Conservation (phyloP, 2,797 vertebrate genomes). For the Scomberomorus guttatus region DNA sequence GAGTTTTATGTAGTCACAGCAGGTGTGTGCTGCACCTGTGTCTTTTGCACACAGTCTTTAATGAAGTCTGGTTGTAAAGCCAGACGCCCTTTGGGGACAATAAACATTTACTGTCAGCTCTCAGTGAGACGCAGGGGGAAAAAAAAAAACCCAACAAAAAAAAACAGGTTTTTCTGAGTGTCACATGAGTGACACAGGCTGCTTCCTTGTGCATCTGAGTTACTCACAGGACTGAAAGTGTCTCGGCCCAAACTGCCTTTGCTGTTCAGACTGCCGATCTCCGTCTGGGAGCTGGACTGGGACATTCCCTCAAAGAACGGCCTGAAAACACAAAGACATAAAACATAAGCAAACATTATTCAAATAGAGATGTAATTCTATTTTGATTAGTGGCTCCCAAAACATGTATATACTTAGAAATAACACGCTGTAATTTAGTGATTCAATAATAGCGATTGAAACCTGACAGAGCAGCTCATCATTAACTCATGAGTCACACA, state of each 20-base stretch:
- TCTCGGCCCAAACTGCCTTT: slow-evolving; percentile 95
- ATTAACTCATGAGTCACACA: not conserved
- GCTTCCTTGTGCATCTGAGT: not conserved
- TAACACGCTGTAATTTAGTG: too few relatives aligned
- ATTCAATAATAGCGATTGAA: too few relatives aligned
- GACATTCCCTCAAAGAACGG: slow-evolving; percentile 99
- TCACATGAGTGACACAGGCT: not conserved
- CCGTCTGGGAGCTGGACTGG: slow-evolving; percentile 99
- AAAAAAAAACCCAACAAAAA: not conserved
- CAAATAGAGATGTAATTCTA: too few relatives aligned
- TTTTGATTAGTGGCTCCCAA: not conserved
- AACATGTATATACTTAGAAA: not conserved
- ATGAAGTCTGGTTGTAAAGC: not conserved
- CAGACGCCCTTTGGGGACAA: not conserved
- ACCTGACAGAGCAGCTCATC: not conserved
- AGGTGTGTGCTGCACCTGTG: slow-evolving; percentile 1
- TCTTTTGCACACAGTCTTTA: not conserved
- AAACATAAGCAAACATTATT: not conserved
- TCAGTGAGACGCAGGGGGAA: not conserved
- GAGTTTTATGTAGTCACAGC: not conserved
- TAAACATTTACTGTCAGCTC: slow-evolving; percentile 24
- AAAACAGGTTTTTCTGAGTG: slow-evolving; percentile 1
- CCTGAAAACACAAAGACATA: slow-evolving; percentile 76
- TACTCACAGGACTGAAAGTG: slow-evolving; percentile 93
- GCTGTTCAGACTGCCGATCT: slow-evolving; percentile 98